These are phyloP conservation scores for Hippocampus comes DNA, from an alignment of 2,113 vertebrate genomes.

Conservation along the genomic window DNA sequence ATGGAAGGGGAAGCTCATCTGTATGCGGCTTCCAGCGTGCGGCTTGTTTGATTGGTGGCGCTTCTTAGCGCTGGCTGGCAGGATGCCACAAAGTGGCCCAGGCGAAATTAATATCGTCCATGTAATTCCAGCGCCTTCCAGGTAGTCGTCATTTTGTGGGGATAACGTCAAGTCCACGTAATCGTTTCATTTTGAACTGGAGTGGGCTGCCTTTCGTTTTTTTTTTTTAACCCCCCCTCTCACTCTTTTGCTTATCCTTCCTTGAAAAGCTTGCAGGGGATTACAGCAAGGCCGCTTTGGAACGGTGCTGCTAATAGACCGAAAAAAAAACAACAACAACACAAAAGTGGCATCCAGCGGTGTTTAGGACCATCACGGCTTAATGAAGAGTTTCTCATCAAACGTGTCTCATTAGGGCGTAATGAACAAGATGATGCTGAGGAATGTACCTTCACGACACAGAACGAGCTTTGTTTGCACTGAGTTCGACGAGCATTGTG, in stretches of 20 bases:
- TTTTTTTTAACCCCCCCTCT: conserved; percentile 20
- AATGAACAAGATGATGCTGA: conserved; percentile 21
- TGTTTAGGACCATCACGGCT: conserved; percentile 1
- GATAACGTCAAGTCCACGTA: neutral
- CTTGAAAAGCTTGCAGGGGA: conserved; percentile 19
- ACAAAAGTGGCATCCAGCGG: neutral
- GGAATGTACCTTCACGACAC: neutral
- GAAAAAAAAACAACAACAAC: neutral
- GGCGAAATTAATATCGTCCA: conserved; percentile 43
- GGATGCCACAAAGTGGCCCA: conserved; percentile 53
- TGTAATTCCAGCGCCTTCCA: neutral
- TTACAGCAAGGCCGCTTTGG: conserved; percentile 16
- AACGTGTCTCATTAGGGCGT: conserved; percentile 34
- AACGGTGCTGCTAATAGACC: conserved; percentile 15
- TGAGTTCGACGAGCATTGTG: neutral
- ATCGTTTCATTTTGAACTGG: neutral
- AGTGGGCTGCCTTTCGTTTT: neutral
- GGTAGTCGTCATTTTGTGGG: neutral
- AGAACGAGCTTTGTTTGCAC: neutral
- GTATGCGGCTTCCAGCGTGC: conserved; percentile 69
- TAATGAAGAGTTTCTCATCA: conserved; percentile 35
- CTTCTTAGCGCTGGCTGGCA: conserved; percentile 62
- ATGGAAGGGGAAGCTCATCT: conserved; percentile 59
- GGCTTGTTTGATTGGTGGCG: conserved; percentile 68
- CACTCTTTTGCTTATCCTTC: conserved; percentile 16